phyloP scores from a whole-genome alignment of 2,888 invertebrate genomes.

The Encarsia formosa region DNA sequence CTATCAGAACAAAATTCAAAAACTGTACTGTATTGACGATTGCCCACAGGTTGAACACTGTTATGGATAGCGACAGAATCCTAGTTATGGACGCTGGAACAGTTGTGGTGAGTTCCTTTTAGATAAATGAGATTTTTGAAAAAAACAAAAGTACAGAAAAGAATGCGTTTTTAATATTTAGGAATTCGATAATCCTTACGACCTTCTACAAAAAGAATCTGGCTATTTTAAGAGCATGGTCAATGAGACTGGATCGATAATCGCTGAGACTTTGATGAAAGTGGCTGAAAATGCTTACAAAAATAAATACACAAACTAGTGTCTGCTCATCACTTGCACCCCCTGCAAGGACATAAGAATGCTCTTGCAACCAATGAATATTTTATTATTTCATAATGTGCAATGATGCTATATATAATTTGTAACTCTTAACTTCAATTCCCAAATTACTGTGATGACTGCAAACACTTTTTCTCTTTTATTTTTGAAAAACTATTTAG shows the following conservation, averaged over 20 bases:
- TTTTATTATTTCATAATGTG: no score
- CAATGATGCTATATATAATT: no score
- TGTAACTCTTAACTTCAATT: no score
- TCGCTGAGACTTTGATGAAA: constrained; percentile 60
- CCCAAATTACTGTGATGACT: no score
- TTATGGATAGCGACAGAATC: constrained; percentile 83
- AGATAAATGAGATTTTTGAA: not conserved
- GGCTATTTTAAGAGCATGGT: constrained; percentile 61
- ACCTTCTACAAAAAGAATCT: constrained; percentile 55
- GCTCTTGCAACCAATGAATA: no score
- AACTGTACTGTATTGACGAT: constrained; percentile 81
- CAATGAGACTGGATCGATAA: constrained; percentile 63
- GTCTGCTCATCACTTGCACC: no score
- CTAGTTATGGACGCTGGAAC: constrained; percentile 78
- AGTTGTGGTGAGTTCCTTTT: constrained; percentile 54
- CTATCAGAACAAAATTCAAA: constrained; percentile 71
- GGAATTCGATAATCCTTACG: constrained; percentile 71
- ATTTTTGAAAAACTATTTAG: no score
- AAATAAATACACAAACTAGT: constrained; percentile 6
- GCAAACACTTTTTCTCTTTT: no score
- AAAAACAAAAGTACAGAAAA: no score
- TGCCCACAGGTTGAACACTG: constrained; percentile 80
- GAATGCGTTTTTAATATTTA: constrained; percentile 22
- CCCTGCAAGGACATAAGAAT: no score
- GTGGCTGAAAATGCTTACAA: constrained; percentile 58